Percentiles rank a stretch among this genome's conserved stretches.
Conservation (phyloP, 2,113 vertebrate species). For the Peromyscus leucopus region DNA sequence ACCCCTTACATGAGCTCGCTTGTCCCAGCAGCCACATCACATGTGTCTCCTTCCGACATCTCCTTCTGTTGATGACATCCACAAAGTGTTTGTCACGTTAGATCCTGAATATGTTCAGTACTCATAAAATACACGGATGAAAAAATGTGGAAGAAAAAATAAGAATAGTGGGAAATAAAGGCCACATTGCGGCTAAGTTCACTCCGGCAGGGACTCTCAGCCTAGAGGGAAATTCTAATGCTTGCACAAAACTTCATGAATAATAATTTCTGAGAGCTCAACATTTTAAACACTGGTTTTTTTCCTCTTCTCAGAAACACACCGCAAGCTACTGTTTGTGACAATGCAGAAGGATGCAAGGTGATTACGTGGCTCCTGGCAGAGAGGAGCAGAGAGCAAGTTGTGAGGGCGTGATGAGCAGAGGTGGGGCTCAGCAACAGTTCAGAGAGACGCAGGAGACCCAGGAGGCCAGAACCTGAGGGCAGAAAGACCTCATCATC, state of each 20-base stretch:
- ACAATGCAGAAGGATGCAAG: not conserved
- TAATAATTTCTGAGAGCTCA: constrained; percentile 75
- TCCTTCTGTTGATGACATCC: not conserved
- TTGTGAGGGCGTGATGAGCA: not conserved
- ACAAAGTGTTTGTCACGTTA: constrained; percentile 47
- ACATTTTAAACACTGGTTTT: constrained; percentile 68
- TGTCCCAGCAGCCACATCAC: not conserved
- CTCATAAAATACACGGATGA: not conserved
- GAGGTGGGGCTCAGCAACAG: not conserved
- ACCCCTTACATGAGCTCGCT: rapidly evolving
- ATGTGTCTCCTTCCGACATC: not conserved
- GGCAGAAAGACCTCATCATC: not conserved
- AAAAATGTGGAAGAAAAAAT: not conserved
- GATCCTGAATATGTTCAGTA: constrained; percentile 38
- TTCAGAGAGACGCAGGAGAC: not conserved
- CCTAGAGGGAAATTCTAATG: constrained; percentile 59
- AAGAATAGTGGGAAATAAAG: constrained; percentile 59
- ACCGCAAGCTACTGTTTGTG: constrained; percentile 33
- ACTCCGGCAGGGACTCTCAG: constrained; percentile 55
- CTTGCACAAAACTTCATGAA: constrained; percentile 71
- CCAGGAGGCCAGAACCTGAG: not conserved
- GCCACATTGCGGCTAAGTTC: constrained; percentile 64
- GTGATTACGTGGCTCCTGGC: constrained; percentile 38
- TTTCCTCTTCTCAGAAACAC: not conserved
- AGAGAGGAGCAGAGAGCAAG: not conserved